Evolutionary conservation across 2,888 invertebrate species (phyloP), one percentile per base, ranked within the genome.

Genomic region (Lithosia quadra): DNA sequence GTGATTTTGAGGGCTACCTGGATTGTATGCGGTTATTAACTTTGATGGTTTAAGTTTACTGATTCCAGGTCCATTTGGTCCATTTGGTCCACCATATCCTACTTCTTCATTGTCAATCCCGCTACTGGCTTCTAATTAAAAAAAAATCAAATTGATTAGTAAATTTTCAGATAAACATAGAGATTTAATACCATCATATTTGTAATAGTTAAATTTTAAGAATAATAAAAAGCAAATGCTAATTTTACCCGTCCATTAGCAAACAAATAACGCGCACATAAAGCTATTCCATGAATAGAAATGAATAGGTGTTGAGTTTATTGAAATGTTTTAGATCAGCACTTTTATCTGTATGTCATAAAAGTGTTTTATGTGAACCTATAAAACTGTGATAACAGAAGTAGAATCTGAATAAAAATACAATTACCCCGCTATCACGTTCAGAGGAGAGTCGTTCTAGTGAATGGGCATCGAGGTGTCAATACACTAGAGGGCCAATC

Each of bases 391-490:
- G 79, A 73, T 78, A 79, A 82, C 75, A 73, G 75, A 60, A 74
- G 73, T 70, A 73, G 68, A 68, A 79, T 78, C 74, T 75, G 69
- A 73, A 75, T 80, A 71, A 62, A 71, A 81, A 84, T 77, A 84
- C 82, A 85, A 80, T 78, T 74, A 67, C 77, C 68, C 68, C 76
- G 79, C 77, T 83, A 85, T 83, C 85, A 67, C 75, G 78, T 80
- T 82, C 75, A 77, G 73, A 80, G 83, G 78, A 81, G 81, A 85
- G 77, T 81, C 82, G 78, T 74, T 79, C 64, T 75, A 67, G 76
- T 83, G 84, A 87, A 87, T 83, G 82, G 84, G 78, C 80, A 80
- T 72, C 76, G 73, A 71, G 72, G 74, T 79, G 74, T 79, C 80
- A 80, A 80, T 81, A 80, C 76, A 78, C 79, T 78, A 77, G 80